phyloP scores from a whole-genome alignment of 2,888 invertebrate genomes.

The Dryocosmus kuriphilus region DNA sequence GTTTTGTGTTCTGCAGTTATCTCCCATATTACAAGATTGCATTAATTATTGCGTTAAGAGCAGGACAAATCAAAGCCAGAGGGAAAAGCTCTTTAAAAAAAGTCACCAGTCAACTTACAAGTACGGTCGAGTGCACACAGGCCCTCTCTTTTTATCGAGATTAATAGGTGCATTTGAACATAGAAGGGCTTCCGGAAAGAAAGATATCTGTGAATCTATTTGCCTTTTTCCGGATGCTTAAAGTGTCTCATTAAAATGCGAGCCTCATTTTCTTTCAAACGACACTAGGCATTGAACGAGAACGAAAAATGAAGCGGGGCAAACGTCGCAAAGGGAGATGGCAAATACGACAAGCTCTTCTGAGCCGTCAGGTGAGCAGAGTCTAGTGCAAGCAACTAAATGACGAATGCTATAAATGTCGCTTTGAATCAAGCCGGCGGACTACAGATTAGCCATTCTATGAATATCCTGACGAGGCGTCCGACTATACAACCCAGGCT shows the following conservation, averaged over 20 bases:
- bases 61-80: background rate
- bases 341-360: slow-evolving; percentile 73
- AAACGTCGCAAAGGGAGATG: slow-evolving; percentile 71
- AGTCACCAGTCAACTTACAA: background rate
- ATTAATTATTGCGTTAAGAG: background rate
- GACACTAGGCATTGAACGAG: slow-evolving; percentile 57
- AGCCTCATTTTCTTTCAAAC: slow-evolving; percentile 71
- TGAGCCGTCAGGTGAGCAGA: slow-evolving; percentile 60
- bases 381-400: slow-evolving; percentile 60
- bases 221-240: slow-evolving; percentile 65
- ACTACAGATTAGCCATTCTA: slow-evolving; percentile 66
- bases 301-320: slow-evolving; percentile 65
- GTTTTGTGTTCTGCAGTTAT: background rate
- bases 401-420: slow-evolving; percentile 61
- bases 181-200: slow-evolving; percentile 45
- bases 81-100: background rate
- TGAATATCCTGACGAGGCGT: slow-evolving; percentile 66
- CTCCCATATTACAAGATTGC: background rate
- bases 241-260: slow-evolving; percentile 73
- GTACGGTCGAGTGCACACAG: background rate
- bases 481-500: slow-evolving; percentile 10
- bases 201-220: slow-evolving; percentile 74
- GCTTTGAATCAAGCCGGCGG: slow-evolving; percentile 45
- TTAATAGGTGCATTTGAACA: slow-evolving; percentile 54
- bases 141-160: background rate